Conservation (phyloP, 2,888 invertebrate genomes). For the Bhutanitis thaidina region DNA sequence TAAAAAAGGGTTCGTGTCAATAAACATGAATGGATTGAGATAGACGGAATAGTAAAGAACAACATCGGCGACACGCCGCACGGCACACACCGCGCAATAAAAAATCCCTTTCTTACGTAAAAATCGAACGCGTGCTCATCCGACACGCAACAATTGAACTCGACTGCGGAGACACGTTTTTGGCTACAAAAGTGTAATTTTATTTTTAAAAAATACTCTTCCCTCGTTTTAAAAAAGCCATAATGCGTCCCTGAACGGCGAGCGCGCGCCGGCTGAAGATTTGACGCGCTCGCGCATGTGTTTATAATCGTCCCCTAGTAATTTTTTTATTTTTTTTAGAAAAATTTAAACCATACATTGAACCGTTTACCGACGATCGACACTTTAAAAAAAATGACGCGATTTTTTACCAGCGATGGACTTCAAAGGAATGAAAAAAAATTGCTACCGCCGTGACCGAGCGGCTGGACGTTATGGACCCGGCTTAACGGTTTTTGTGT, state of each 20-base stretch:
- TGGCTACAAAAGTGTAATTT: conserved; percentile 68
- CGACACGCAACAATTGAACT: conserved; percentile 79
- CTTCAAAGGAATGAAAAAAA: conserved; percentile 61
- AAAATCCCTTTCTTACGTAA: conserved; percentile 71
- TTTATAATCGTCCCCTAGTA: conserved; percentile 75
- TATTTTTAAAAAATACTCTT: conserved; percentile 73
- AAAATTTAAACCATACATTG: conserved; percentile 63
- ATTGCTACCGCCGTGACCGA: conserved; percentile 50
- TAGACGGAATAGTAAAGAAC: conserved; percentile 6
- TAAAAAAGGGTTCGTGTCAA: conserved; percentile 26
- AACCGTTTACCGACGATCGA: conserved; percentile 61
- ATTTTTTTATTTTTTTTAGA: conserved; percentile 58
- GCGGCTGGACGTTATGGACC: conserved; percentile 73
- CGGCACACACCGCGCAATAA: conserved; percentile 70
- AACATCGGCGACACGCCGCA: conserved; percentile 20
- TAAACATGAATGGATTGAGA: conserved; percentile 20
- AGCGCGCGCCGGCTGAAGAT: conserved; percentile 77
- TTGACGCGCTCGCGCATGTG: conserved; percentile 79
- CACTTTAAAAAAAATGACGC: conserved; percentile 49
- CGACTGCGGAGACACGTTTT: conserved; percentile 71
- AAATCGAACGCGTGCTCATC: conserved; percentile 76
- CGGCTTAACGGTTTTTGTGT: conserved; percentile 77
- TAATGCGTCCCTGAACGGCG: conserved; percentile 61
- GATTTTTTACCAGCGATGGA: conserved; percentile 65
- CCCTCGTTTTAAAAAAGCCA: conserved; percentile 74